Evolutionary conservation across 2,113 vertebrate genomes (phyloP).

Genomic region (Cathartes aura): DNA sequence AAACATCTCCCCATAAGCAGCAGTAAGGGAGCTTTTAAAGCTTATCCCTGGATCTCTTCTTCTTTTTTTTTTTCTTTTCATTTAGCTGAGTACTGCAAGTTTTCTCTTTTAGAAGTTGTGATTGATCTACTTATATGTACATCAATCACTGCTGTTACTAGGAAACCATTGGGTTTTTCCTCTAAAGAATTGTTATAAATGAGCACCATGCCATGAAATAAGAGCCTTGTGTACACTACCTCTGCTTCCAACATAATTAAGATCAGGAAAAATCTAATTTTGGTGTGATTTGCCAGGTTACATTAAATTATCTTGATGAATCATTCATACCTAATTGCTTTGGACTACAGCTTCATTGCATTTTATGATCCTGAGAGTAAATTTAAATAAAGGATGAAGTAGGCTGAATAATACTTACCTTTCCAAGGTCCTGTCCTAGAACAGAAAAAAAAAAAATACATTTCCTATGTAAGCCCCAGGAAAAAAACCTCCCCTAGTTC

Average conservation of each 20-base stretch:
- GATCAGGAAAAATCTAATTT: constrained; percentile 57
- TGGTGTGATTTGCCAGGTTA: constrained; percentile 24
- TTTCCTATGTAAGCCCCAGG: not conserved
- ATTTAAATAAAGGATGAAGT: constrained; percentile 11
- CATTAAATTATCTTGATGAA: constrained; percentile 50
- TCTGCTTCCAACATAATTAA: constrained; percentile 52
- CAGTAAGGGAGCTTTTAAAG: not conserved
- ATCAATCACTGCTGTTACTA: constrained; percentile 53
- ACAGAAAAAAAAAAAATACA: not conserved
- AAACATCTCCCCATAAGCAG: not conserved
- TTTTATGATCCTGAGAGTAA: constrained; percentile 34
- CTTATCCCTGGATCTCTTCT: not conserved
- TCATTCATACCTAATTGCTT: constrained; percentile 43
- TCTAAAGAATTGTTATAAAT: constrained; percentile 45
- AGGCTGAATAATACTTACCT: not conserved
- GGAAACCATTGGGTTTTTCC: constrained; percentile 38
- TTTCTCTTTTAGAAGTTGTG: constrained; percentile 26
- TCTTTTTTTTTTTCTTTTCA: not conserved
- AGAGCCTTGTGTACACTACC: not conserved
- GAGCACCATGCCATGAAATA: constrained; percentile 28
- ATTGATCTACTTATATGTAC: constrained; percentile 40
- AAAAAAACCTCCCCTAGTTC: not conserved
- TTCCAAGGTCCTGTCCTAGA: not conserved
- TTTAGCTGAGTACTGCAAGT: constrained; percentile 38
- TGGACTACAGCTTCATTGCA: constrained; percentile 2